Percentiles rank a stretch among this genome's conserved stretches.
These are phyloP conservation scores for Apodemia hepburni DNA, from an alignment of 2,888 invertebrate species.

Conservation along the genomic window DNA sequence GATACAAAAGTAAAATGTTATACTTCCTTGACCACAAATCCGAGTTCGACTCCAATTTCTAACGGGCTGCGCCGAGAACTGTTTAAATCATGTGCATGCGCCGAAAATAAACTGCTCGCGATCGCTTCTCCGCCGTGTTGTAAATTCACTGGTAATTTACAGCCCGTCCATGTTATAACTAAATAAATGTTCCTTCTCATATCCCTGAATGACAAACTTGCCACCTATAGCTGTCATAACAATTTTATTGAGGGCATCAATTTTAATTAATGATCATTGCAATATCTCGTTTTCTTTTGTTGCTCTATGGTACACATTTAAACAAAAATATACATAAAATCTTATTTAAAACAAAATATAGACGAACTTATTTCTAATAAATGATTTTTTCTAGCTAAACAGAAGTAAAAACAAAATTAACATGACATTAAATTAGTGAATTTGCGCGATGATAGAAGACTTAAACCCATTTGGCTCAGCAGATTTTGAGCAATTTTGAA, in stretches of 20 bases:
- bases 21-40: slow-evolving; percentile 43
- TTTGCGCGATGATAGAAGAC: no score
- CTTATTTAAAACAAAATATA: no score
- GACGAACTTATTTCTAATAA: no score
- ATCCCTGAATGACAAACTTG: slow-evolving; percentile 67
- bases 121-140: slow-evolving; percentile 64
- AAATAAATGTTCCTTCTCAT: slow-evolving; percentile 72
- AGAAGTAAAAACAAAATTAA: no score
- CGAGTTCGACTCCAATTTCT: slow-evolving; percentile 52
- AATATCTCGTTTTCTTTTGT: background rate
- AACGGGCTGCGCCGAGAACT: slow-evolving; percentile 50
- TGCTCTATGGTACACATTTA: no score
- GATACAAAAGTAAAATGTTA: slow-evolving; percentile 39
- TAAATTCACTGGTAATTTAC: slow-evolving; percentile 79
- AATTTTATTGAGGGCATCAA: slow-evolving; percentile 46
- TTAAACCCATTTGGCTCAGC: no score
- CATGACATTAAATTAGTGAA: no score
- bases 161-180: slow-evolving; percentile 74
- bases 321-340: no score
- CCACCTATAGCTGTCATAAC: slow-evolving; percentile 72
- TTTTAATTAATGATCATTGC: slow-evolving; percentile 48
- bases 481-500: no score
- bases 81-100: slow-evolving; percentile 69
- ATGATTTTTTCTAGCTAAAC: no score
- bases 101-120: slow-evolving; percentile 70